Evolutionary conservation across 2,888 invertebrate species (phyloP), one percentile per base, ranked within the genome.

Genomic region (Platycheirus rosarum): DNA sequence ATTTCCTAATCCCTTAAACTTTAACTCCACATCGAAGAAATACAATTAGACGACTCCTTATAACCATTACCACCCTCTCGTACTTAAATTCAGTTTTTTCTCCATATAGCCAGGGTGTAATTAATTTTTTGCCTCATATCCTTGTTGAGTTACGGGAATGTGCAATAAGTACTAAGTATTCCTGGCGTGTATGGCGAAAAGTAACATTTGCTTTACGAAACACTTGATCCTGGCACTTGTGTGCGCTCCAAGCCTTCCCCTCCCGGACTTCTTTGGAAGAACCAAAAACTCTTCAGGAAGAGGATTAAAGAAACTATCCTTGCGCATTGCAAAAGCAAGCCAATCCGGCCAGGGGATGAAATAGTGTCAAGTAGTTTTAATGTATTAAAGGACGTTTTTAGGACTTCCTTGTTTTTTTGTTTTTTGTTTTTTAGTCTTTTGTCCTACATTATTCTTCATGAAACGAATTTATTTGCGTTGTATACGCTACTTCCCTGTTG

Each of bases 281-380:
- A 44, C 16, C 29, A 40, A 40, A 53, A 35, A 35, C n/a, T 23
- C 65, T 76, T 37, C 57, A 69, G 69, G 66, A 71, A 37, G 63
- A 76, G 48, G 14, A 55, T 40, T 44, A 55, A 37, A 44, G 46
- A 53, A 76, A 60, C 60, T 55, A 63, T 75, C 49, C 69, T 18
- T 69, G 55, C 63, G 49, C 57, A 68, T n/a, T 32, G 11, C 35
- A 35, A 14, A 75, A 46, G 48, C 57, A 46, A 80, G 60, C 63
- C 69, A 63, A 71, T 80, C n/a, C 51, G 55, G 13, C 55, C 18
- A 46, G 20, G 20, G 51, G 53, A 26, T 20, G 63, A n/a, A 75
- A 75, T 53, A 49, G 80, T 80, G 80, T 80, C 80, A 80, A 80
- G 80, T 62, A 66, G 60, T 80, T 76, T 66, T 70, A 78, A 66